phyloP scores from a whole-genome alignment of 2,797 vertebrate species.

The Cirrhinus mrigala region DNA sequence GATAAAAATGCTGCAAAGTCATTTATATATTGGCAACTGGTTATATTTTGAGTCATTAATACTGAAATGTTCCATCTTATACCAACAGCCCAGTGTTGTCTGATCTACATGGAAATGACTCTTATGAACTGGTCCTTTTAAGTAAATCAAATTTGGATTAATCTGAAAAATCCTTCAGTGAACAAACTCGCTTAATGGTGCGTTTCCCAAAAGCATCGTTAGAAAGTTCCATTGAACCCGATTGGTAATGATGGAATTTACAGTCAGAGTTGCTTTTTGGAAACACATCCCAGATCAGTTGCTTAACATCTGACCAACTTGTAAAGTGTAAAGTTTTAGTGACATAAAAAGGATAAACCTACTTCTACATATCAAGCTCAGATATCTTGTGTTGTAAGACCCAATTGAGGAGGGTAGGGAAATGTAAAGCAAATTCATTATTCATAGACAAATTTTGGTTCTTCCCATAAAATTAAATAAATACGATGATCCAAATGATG shows the following conservation, averaged over 20 bases:
- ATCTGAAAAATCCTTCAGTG: neutral
- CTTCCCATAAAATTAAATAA: too few species aligned
- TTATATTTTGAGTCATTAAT: slow-evolving; percentile 18
- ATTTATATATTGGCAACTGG: slow-evolving; percentile 4
- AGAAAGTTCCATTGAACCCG: neutral
- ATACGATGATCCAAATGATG: too few species aligned
- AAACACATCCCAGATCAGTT: neutral
- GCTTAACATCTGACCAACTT: neutral
- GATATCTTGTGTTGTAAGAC: neutral
- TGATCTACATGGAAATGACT: neutral
- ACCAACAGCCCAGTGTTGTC: neutral
- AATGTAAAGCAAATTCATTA: neutral
- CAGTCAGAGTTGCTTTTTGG: neutral
- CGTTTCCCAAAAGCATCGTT: neutral
- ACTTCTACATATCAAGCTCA: neutral
- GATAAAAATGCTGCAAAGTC: neutral
- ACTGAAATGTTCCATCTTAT: slow-evolving; percentile 11
- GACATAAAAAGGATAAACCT: neutral
- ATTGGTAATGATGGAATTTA: neutral
- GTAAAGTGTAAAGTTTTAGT: neutral
- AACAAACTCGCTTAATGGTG: neutral
- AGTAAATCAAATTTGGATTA: neutral
- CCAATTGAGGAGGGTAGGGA: neutral
- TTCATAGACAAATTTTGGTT: neutral
- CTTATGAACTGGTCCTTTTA: neutral